These are phyloP conservation scores for Anolis carolinensis DNA, from an alignment of 2,113 vertebrate species.

Conservation along the genomic window DNA sequence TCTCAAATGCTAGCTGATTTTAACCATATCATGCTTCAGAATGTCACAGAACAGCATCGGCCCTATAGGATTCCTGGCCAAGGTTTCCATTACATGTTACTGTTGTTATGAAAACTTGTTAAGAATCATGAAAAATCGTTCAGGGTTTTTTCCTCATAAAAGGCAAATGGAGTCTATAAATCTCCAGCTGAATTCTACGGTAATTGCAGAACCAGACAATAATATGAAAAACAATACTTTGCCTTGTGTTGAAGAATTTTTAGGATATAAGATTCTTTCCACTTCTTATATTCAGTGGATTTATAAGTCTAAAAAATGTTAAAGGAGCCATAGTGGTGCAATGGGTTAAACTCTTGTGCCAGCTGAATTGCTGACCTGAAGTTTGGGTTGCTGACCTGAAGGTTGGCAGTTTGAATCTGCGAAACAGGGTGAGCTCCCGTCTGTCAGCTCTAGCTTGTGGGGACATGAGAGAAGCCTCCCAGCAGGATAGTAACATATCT, in stretches of 20 bases:
- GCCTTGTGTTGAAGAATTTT: background rate
- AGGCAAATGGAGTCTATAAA: background rate
- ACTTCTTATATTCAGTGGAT: background rate
- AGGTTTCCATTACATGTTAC: background rate
- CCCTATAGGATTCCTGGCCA: background rate
- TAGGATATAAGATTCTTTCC: background rate
- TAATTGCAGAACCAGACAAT: conserved; percentile 8
- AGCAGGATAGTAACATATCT: no score
- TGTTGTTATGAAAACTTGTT: conserved; percentile 2
- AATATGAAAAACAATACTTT: background rate
- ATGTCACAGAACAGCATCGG: background rate
- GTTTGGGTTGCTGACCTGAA: no score
- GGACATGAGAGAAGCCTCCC: no score
- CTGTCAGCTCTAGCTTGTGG: no score
- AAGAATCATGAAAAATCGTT: background rate
- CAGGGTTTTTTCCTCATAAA: background rate
- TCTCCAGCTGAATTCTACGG: background rate
- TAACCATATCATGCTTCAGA: background rate
- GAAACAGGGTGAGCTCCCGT: no score
- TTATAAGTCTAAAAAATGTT: background rate
- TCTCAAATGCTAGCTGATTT: background rate
- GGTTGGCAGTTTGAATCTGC: no score
- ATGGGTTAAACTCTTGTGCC: no score
- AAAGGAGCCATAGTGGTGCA: no score
- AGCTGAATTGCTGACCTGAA: no score